These are phyloP conservation scores for Sclerodermus sp. DNA, from an alignment of 2,888 invertebrate species.

Conservation along the genomic window DNA sequence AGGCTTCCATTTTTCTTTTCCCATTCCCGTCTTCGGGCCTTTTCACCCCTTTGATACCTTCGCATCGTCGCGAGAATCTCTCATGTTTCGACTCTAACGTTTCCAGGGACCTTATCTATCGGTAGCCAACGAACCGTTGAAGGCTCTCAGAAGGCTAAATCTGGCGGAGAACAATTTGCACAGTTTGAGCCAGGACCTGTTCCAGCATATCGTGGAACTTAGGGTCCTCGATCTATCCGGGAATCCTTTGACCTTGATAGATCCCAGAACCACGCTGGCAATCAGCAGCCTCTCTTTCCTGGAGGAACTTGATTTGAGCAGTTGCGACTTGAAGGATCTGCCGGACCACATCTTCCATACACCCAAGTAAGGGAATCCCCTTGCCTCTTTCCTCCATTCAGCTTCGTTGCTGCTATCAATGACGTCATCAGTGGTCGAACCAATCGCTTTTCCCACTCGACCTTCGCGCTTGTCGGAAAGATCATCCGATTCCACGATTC, in stretches of 20 bases:
- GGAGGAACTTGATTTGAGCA: conserved; percentile 74
- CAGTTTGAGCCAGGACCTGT: conserved; percentile 70
- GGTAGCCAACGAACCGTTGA: conserved; percentile 65
- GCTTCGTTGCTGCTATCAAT: too few relatives aligned
- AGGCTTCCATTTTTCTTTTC: too few relatives aligned
- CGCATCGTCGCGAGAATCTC: too few relatives aligned
- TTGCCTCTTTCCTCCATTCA: too few relatives aligned
- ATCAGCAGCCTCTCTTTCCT: conserved; percentile 67
- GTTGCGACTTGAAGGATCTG: conserved; percentile 65
- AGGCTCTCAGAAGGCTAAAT: conserved; percentile 63
- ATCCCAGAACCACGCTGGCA: conserved; percentile 65
- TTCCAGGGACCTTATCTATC: conserved; percentile 64
- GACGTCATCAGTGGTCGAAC: too few relatives aligned
- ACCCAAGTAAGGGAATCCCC: conserved; percentile 52
- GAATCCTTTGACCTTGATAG: conserved; percentile 74
- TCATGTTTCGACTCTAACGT: too few relatives aligned
- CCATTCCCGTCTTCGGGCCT: too few relatives aligned
- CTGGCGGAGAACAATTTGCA: conserved; percentile 74
- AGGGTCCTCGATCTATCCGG: conserved; percentile 69
- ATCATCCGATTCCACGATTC: too few relatives aligned
- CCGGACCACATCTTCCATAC: conserved; percentile 71
- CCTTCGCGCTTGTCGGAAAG: too few relatives aligned
- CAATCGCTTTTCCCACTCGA: too few relatives aligned
- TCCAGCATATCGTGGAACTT: conserved; percentile 73
- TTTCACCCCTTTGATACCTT: too few relatives aligned